phyloP scores from a whole-genome alignment of 2,888 invertebrate species.

The Agrypnus murinus region DNA sequence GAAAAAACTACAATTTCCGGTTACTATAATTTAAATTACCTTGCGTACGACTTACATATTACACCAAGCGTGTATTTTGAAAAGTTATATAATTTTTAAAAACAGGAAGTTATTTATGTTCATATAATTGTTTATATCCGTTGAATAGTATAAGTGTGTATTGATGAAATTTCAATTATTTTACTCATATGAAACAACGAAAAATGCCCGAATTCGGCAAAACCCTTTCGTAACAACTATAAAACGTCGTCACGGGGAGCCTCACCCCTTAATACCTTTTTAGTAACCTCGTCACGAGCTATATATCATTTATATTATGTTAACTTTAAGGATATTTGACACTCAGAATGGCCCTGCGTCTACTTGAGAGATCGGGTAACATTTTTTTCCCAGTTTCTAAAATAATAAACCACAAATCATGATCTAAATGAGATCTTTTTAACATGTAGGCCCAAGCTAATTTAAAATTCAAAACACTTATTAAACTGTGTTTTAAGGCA shows the following conservation, averaged over 20 bases:
- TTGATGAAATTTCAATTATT: too few relatives aligned
- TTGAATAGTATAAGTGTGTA: too few relatives aligned
- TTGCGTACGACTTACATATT: too few relatives aligned
- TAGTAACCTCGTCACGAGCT: conserved; percentile 35
- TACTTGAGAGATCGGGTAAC: background rate
- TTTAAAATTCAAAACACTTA: too few relatives aligned
- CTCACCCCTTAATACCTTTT: conserved; percentile 30
- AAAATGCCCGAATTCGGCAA: conserved; percentile 2
- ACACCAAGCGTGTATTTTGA: too few relatives aligned
- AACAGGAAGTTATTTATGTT: too few relatives aligned
- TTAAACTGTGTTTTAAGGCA: too few relatives aligned
- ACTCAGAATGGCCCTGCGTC: background rate
- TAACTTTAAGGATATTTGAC: conserved; percentile 28
- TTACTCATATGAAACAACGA: conserved; percentile 2
- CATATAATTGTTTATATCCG: too few relatives aligned
- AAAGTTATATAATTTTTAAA: too few relatives aligned
- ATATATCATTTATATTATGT: conserved; percentile 31
- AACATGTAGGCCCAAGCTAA: too few relatives aligned
- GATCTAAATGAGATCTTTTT: background rate
- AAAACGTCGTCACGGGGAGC: conserved; percentile 24
- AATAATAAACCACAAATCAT: conserved; percentile 1
- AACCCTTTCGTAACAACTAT: conserved; percentile 23
- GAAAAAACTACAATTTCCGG: too few relatives aligned
- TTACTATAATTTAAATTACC: too few relatives aligned
- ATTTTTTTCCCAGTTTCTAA: background rate